Percentiles rank a stretch among this genome's conserved stretches.
These are phyloP conservation scores for Mormyrus proboscirostris DNA, from an alignment of 2,797 vertebrate genomes.

Conservation along the genomic window DNA sequence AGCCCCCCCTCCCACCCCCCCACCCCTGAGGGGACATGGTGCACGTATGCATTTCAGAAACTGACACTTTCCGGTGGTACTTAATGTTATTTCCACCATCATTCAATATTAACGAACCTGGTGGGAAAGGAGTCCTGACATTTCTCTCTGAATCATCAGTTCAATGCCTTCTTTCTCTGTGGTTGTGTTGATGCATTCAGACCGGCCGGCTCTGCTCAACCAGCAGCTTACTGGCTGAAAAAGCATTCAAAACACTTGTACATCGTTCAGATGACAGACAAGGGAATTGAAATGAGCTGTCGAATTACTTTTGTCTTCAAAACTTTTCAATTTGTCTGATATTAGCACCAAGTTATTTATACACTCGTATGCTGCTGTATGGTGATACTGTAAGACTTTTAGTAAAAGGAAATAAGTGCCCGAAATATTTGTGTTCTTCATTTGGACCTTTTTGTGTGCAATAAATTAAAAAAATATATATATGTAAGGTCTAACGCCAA, in stretches of 20 bases:
- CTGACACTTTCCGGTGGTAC: not conserved
- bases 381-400: slow-evolving; percentile 18
- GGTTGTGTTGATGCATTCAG: not conserved
- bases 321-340: slow-evolving; percentile 12
- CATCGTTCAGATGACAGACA: not conserved
- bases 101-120: not conserved
- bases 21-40: not conserved
- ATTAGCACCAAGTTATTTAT: slow-evolving; percentile 18
- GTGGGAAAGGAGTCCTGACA: not conserved
- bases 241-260: not conserved
- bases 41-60: not conserved
- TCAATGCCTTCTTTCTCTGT: not conserved
- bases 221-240: no score
- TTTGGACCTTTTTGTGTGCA: slow-evolving; percentile 25
- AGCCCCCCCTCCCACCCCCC: not conserved
- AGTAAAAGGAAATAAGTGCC: slow-evolving; percentile 20
- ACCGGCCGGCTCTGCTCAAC: not conserved
- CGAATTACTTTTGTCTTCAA: slow-evolving; percentile 6
- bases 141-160: not conserved
- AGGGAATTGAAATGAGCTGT: slow-evolving; percentile 14
- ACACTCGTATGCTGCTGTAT: slow-evolving; percentile 21
- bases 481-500: slow-evolving; percentile 29
- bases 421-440: slow-evolving; percentile 21
- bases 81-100: not conserved
- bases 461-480: slow-evolving; percentile 20